Evolutionary conservation across 2,797 vertebrate genomes (phyloP), one percentile per base, ranked within the genome.

Genomic region (Cheirogaleus major): DNA sequence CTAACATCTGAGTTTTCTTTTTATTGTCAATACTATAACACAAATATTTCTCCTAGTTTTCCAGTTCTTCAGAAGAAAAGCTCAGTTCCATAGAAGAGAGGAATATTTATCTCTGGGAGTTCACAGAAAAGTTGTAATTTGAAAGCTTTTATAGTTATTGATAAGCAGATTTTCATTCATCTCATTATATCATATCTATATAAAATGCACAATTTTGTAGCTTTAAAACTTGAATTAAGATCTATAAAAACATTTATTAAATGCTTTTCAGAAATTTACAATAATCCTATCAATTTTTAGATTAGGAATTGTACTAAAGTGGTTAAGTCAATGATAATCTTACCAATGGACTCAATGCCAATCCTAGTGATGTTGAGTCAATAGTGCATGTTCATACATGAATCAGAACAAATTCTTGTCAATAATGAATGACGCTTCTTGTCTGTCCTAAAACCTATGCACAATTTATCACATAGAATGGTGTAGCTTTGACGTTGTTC

Each of bases 111-210:
- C 9, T 57, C 41, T 75, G 5, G 2, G 89, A 55, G 1, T 89
- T 96, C 78, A 79, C 72, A 78, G 70, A 78, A 63, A 20, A 92
- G 9, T 67, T 43, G 55, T 50, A 67, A 91, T 95, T 90, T 79
- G 41, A 70, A 92, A 65, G 0, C 73, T 22, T 48, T 85, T 86
- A 4, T 25, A 48, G n/a, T 32, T 85, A 86, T 6, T 85, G 79
- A 45, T 41, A 38, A 61, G n/a, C 7, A 89, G 18, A 89, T 75
- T 84, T 72, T 94, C 25, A 41, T 63, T 96, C 93, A 95, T 96
- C 1, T 55, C 48, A 52, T 25, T 6, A 81, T 15, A 55, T 93
- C 27, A 72, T n/a, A 91, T 14, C 35, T 52, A 43, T 79, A 89
- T 63, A 92, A 92, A 91, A 84, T 25, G 4, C 57, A 52, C 14